Base-by-base conservation (phyloP, 2,888 invertebrate genomes). In the Drosophila tripunctata region DNA sequence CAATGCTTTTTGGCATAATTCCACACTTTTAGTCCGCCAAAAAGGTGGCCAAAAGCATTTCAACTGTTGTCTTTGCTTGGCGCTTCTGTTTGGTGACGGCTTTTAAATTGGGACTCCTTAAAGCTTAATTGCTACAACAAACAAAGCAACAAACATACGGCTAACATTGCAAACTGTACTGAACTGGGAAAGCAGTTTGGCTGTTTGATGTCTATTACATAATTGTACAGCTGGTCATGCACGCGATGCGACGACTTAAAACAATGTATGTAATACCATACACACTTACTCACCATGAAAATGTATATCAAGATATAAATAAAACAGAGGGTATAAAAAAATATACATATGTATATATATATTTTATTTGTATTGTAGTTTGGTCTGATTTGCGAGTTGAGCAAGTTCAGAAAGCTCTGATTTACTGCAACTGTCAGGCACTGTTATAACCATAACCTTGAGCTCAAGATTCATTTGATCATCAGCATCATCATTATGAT, bases 401-500 rank as follows among this genome's bases (percentile, higher is more conserved):
- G 81, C 71, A 78, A 84, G 61, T 41, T 50, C 33, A 48, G 56
- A 45, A 40, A 60, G 43, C 51, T 54, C 47, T 70, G 47, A 38
- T 47, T 45, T 33, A 70, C 48, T 70, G 68, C 57, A 74, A 51
- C 51, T 55, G 31, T 51, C 21, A 33, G 33, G 41, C 63, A 64
- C 55, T 65, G 85, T 78, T 82, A 82, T 78, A 81, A 65, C 67
- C 84, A 63, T 81, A 81, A 86, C 80, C 80, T 81, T 81, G 80
- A 81, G 87, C 65, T 47, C 74, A 52, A 60, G 86, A 67, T 61
- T 56, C 41, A 68, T 81, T 64, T 51, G 72, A 52, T 60, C 71
- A 66, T 54, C 69, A 58, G n/a, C 43, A 35, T 3, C 43, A 38
- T 27, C 48, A 24, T 22, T 17, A 58, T 21, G 19, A 21, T 43